A percentile compares a stretch with the other conserved stretches of the same genome.
Evolutionary conservation across 1,140 invertebrate species (phyloP).

Genomic region (Ceratina japonica): DNA sequence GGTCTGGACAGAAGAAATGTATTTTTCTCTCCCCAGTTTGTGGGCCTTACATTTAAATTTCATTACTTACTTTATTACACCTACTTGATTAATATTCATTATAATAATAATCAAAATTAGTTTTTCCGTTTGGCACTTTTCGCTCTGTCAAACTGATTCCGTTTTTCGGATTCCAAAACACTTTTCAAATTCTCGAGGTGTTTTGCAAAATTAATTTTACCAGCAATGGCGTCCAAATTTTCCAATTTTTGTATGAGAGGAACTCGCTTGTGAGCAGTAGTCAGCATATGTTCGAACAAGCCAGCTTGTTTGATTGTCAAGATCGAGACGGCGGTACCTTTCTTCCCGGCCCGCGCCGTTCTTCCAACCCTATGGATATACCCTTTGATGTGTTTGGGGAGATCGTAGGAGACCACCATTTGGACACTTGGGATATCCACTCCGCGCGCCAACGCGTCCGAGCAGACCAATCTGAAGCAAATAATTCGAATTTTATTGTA

Average conservation of each 20-base stretch:
- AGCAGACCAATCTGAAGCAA: conserved; percentile 87
- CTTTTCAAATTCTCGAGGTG: too few species aligned
- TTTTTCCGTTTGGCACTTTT: too few species aligned
- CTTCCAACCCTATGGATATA: conserved; percentile 96
- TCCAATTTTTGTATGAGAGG: conserved; percentile 68
- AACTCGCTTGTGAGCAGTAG: conserved; percentile 64
- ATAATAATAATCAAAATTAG: too few species aligned
- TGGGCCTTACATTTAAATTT: too few species aligned
- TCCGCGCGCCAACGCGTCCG: conserved; percentile 95
- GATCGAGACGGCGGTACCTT: conserved; percentile 91
- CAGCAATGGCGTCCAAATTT: conserved; percentile 57
- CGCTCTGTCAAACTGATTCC: too few species aligned
- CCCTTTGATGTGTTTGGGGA: conserved; percentile 91
- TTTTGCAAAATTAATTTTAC: neutral
- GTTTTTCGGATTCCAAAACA: too few species aligned
- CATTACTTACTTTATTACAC: too few species aligned
- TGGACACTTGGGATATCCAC: conserved; percentile 94
- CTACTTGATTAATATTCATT: too few species aligned
- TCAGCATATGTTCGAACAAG: conserved; percentile 77
- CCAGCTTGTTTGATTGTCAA: conserved; percentile 83
- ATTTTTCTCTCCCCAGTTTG: too few species aligned
- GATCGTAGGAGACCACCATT: conserved; percentile 95
- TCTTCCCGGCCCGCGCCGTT: conserved; percentile 93
- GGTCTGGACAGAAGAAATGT: too few species aligned
- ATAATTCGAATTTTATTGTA: too few species aligned